Conservation (phyloP, 2,888 invertebrate species). For the Pristionchus japonicus region DNA sequence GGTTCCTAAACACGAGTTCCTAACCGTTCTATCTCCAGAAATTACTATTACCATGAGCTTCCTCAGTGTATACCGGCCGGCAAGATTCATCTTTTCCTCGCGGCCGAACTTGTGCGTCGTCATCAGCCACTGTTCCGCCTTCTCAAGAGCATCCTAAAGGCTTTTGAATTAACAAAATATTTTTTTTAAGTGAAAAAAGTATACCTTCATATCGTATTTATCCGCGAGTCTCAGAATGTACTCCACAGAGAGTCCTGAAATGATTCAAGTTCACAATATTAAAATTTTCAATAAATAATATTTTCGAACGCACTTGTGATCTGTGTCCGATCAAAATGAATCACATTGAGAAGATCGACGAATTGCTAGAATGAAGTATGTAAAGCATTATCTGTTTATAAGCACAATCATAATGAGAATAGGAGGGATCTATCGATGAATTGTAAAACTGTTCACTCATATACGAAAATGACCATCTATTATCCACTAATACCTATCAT, state of each 20-base stretch:
- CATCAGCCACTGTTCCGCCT: background rate
- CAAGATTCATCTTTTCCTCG: background rate
- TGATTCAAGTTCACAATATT: no score
- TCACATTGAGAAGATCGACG: background rate
- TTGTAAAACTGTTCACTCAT: no score
- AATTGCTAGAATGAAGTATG: background rate
- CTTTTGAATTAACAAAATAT: no score
- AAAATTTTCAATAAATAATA: no score
- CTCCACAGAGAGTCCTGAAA: background rate
- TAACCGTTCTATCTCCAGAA: background rate
- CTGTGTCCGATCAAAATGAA: background rate
- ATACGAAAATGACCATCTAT: no score
- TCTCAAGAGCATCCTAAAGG: background rate
- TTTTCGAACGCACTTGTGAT: background rate
- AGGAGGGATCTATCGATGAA: no score
- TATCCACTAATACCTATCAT: no score
- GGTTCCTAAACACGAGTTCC: no score
- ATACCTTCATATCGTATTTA: background rate
- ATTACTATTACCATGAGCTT: background rate
- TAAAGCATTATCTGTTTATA: no score
- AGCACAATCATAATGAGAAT: no score
- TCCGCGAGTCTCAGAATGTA: background rate
- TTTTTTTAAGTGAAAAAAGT: no score
- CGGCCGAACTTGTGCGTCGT: background rate
- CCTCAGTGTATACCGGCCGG: background rate